Conservation (phyloP, 2,113 vertebrate genomes). For the Cnemophilus loriae region DNA sequence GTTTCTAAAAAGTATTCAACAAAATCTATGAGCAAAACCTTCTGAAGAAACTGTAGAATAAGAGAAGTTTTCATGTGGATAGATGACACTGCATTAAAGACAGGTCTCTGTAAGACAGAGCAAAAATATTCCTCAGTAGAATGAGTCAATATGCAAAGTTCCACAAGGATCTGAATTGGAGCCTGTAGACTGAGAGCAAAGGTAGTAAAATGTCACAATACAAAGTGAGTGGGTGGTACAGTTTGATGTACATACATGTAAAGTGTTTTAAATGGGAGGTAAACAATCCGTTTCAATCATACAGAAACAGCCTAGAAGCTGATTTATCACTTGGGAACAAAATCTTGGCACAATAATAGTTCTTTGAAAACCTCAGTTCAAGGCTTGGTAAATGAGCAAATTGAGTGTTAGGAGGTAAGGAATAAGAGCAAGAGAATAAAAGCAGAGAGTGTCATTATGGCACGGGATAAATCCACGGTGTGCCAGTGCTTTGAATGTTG, state of each 20-base stretch:
- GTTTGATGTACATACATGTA: background rate
- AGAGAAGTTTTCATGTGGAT: background rate
- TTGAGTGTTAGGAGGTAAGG: background rate
- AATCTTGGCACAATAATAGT: background rate
- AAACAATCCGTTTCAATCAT: background rate
- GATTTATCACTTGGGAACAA: background rate
- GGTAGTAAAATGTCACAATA: background rate
- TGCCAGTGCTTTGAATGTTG: background rate
- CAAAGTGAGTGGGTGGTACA: background rate
- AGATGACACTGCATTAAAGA: background rate
- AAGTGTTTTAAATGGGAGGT: background rate
- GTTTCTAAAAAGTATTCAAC: background rate
- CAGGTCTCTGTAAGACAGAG: background rate
- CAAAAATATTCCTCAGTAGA: background rate
- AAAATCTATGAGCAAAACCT: background rate
- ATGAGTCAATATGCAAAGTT: background rate
- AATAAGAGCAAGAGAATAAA: background rate
- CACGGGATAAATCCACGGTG: accelerated
- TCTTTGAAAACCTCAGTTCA: background rate
- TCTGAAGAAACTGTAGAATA: background rate
- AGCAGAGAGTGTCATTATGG: background rate
- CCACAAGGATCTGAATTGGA: background rate
- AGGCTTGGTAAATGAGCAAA: background rate
- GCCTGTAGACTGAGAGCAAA: background rate
- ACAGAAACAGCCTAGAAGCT: background rate